These are phyloP conservation scores for Podarcis siculus DNA, from an alignment of 2,797 vertebrate genomes.

Conservation along the genomic window DNA sequence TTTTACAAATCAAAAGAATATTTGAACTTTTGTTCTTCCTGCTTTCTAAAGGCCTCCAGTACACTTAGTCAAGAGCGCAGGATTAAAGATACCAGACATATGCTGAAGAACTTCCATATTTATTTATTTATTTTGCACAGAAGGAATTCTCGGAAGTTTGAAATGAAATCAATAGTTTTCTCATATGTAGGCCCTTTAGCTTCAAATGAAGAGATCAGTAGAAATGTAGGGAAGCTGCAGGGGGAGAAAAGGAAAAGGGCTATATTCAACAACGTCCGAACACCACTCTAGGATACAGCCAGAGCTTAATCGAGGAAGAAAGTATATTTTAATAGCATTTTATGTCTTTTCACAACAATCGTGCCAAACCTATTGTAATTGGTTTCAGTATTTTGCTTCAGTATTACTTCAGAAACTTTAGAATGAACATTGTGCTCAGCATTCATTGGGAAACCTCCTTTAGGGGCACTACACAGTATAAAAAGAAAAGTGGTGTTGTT, in stretches of 20 bases:
- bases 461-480: not conserved
- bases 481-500: not conserved
- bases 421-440: not conserved
- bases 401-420: not conserved
- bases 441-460: not conserved
- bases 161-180: not conserved
- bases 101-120: not conserved
- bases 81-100: not conserved
- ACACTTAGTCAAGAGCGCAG: not conserved
- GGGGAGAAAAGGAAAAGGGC: not conserved
- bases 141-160: not conserved
- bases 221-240: not conserved
- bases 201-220: not conserved
- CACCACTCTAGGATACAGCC: not conserved
- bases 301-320: not conserved
- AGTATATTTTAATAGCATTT: not conserved
- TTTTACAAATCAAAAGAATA: not conserved
- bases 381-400: not conserved
- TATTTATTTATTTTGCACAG: not conserved
- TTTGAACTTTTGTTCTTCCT: not conserved
- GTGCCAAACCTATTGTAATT: not conserved
- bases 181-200: not conserved
- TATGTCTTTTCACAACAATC: not conserved
- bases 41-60: not conserved
- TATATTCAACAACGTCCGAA: not conserved